phyloP scores from a whole-genome alignment of 2,113 vertebrate genomes.

The Myiagra hebetior region DNA sequence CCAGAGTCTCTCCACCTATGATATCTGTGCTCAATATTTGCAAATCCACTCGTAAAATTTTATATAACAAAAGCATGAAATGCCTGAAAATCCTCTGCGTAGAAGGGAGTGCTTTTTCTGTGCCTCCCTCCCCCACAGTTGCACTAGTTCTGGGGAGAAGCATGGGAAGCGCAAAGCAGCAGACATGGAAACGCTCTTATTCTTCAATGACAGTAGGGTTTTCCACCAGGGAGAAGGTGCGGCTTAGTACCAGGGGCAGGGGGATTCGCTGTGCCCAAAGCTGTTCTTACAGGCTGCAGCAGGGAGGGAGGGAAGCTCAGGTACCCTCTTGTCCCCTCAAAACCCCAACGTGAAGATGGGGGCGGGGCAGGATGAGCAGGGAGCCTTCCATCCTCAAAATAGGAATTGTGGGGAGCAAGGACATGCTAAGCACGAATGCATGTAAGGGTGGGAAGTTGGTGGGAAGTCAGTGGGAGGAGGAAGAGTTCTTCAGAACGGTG shows the following conservation, averaged over 20 bases:
- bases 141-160: not conserved
- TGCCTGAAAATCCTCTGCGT: not conserved
- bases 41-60: slow-evolving; percentile 8
- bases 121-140: slow-evolving; percentile 37
- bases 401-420: not conserved
- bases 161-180: not conserved
- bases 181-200: not conserved
- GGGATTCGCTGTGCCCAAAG: accelerated
- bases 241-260: not conserved
- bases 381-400: not conserved
- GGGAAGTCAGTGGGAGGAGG: not conserved
- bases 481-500: not conserved
- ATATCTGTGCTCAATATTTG: not conserved
- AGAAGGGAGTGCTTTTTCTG: slow-evolving; percentile 41
- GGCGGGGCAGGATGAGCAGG: not conserved
- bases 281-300: not conserved
- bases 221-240: not conserved
- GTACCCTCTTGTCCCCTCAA: not conserved
- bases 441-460: not conserved
- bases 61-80: slow-evolving; percentile 3
- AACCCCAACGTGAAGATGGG: not conserved
- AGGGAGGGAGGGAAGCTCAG: not conserved
- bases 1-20: not conserved
- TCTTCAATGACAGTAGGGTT: not conserved
- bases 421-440: not conserved